Base-by-base conservation (phyloP, 2,113 vertebrate genomes). In the Brachionichthys hirsutus region DNA sequence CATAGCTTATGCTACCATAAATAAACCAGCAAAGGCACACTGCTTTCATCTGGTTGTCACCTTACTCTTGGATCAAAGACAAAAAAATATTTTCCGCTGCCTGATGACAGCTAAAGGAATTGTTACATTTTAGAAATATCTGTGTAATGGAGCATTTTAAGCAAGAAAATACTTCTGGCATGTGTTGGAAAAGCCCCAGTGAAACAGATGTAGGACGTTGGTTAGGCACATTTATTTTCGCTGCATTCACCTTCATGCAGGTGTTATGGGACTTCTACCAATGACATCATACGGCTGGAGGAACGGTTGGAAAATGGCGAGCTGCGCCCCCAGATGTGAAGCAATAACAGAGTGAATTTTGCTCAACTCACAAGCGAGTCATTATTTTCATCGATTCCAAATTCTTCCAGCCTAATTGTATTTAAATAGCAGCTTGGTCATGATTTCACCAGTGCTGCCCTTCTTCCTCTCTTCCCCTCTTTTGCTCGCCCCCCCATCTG, bases 11-110 rank as follows among this genome's bases (percentile, higher is more conserved):
- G 58, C 60, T 41, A 38, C 24, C 73, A 77, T 40, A 71, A 79
- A 84, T 77, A 77, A 75, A 62, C 24, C 66, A 51, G 20, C 46
- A 47, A 22, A 53, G 43, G 35, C 62, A 55, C 55, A 36, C 16
- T 35, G 40, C 49, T 65, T 11, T 2, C 51, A 44, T 48, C 54
- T 40, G 12, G 54, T 34, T n/a, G 49, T 36, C 40, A 17, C 12
- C 49, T 30, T 4, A 34, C 50, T 2, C 56, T 40, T 14, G 18
- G 13, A 54, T 38, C 3, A 18, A 55, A n/a, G 36, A 54, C 34
- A 34, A n/a, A n/a, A n/a, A n/a, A n/a, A n/a, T n/a, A n/a, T 63
- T 48, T 6, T 6, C 9, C 15, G 46, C 14, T 1, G 3, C 34
- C 60, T 42, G 42, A 55, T 49, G 57, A 54, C 67, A 62, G 41